Percentiles rank a stretch among this genome's conserved stretches.
Conservation (phyloP, 2,797 vertebrate genomes). For the Platyrinchus mystaceus region DNA sequence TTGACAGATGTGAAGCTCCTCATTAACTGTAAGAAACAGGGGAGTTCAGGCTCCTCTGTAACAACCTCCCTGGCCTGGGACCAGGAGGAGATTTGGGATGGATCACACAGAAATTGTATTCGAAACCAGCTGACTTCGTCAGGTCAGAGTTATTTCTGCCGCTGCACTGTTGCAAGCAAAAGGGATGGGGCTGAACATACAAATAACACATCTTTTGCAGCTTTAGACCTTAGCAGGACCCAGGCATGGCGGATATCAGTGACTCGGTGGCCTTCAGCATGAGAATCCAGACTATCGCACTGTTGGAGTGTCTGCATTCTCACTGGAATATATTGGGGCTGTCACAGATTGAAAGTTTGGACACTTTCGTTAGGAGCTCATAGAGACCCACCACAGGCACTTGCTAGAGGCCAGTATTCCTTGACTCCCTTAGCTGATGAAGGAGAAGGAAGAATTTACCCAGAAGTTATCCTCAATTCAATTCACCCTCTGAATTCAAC, state of each 20-base stretch:
- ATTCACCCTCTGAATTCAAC: not conserved
- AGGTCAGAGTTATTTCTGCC: accelerated
- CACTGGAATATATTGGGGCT: not conserved
- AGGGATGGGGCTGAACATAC: not conserved
- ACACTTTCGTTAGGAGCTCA: not conserved
- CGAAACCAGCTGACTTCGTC: not conserved
- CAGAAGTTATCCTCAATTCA: not conserved
- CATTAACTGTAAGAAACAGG: not conserved
- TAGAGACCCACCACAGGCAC: not conserved
- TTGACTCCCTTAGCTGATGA: not conserved
- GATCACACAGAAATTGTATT: not conserved
- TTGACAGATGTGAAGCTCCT: not conserved
- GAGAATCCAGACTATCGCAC: not conserved
- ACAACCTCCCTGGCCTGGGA: not conserved
- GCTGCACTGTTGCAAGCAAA: not conserved
- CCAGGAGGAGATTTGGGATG: not conserved
- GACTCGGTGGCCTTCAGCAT: not conserved
- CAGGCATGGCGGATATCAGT: not conserved
- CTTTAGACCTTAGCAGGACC: not conserved
- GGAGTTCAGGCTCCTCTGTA: not conserved
- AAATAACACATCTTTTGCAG: not conserved
- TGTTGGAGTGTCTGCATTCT: accelerated
- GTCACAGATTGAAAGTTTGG: not conserved
- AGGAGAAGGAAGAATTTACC: not conserved
- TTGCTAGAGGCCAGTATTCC: not conserved